Percentiles rank a stretch among this genome's conserved stretches.
Conservation (phyloP, 2,888 invertebrate species). For the Drosophila mulleri region DNA sequence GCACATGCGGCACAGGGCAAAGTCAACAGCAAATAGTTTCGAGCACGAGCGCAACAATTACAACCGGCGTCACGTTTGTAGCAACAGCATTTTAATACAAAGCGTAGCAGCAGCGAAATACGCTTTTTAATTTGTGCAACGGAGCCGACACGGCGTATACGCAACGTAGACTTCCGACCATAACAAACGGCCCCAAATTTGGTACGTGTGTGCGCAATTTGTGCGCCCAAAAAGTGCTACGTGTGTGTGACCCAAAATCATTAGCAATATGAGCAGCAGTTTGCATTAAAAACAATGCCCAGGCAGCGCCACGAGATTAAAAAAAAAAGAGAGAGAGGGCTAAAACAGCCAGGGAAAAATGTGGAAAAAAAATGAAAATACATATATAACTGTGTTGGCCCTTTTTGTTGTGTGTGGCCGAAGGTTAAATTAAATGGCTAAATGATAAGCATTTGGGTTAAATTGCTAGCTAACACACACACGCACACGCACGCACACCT, state of each 20-base stretch:
- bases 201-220: constrained; percentile 68
- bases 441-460: constrained; percentile 81
- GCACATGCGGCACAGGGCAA: constrained; percentile 34
- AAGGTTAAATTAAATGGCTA: constrained; percentile 81
- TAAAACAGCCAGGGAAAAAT: constrained; percentile 10
- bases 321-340: neutral
- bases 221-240: constrained; percentile 61
- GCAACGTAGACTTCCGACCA: constrained; percentile 20
- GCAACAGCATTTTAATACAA: constrained; percentile 69
- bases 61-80: constrained; percentile 61
- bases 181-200: constrained; percentile 38
- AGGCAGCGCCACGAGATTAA: constrained; percentile 53
- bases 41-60: constrained; percentile 49
- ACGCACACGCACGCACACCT: neutral
- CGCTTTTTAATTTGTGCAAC: constrained; percentile 69
- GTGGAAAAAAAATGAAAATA: neutral
- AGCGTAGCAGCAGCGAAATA: constrained; percentile 47
- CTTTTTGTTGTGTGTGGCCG: constrained; percentile 47
- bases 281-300: constrained; percentile 73
- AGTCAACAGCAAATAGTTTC: constrained; percentile 31
- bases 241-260: constrained; percentile 80
- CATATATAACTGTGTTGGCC: constrained; percentile 9
- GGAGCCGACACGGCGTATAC: constrained; percentile 52
- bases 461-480: constrained; percentile 54
- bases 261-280: constrained; percentile 80